phyloP scores from a whole-genome alignment of 2,797 vertebrate species.

The Cossypha caffra region DNA sequence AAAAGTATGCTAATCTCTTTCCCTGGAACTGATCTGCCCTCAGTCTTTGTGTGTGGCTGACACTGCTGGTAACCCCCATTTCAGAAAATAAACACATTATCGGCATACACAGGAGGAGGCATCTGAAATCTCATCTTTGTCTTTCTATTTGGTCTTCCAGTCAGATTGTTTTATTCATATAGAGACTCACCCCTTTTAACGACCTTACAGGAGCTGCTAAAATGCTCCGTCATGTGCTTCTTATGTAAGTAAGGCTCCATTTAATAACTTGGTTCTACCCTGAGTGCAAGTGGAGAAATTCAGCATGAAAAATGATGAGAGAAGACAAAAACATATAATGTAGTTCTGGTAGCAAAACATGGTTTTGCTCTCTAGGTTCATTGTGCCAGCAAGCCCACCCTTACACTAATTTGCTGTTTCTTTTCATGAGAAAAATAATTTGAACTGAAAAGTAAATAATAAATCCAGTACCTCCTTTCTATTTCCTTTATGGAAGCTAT shows the following conservation, averaged over 20 bases:
- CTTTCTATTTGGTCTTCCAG: slow-evolving; percentile 14
- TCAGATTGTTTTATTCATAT: not conserved
- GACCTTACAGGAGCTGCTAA: not conserved
- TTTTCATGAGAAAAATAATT: not conserved
- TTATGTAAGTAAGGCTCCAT: slow-evolving; percentile 21
- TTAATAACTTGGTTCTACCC: not conserved
- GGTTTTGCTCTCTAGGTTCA: not conserved
- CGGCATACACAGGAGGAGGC: not conserved
- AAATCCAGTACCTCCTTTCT: not conserved
- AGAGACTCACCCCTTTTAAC: not conserved
- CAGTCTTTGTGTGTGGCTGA: slow-evolving; percentile 1
- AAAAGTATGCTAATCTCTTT: slow-evolving; percentile 21
- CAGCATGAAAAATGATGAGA: not conserved
- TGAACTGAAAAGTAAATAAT: not conserved
- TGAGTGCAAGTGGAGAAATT: not conserved
- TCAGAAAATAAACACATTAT: slow-evolving; percentile 36
- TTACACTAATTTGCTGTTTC: not conserved
- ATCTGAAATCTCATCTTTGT: slow-evolving; percentile 31
- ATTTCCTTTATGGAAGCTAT: not conserved
- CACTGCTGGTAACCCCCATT: slow-evolving; percentile 29
- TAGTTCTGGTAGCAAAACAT: not conserved
- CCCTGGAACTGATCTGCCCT: slow-evolving; percentile 1
- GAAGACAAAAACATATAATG: not conserved
- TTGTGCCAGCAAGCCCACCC: not conserved
- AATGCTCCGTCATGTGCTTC: not conserved